These are phyloP conservation scores for Hydropsyche betteni DNA, from an alignment of 2,888 invertebrate genomes.

Conservation along the genomic window DNA sequence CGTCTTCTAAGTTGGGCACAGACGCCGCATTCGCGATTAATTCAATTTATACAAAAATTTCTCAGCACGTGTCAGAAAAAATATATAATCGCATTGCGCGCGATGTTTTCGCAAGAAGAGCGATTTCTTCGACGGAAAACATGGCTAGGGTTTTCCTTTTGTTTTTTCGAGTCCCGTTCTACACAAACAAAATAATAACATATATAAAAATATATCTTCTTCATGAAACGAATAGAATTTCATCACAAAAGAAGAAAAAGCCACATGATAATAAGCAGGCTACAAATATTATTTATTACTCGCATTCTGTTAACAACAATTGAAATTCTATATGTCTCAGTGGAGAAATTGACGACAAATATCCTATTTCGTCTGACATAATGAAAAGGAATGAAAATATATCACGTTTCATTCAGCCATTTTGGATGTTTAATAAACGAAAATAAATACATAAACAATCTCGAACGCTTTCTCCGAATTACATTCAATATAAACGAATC, in stretches of 20 bases:
- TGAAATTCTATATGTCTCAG: constrained; percentile 16
- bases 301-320: constrained; percentile 8
- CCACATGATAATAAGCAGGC: not conserved
- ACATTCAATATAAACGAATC: no score
- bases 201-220: not conserved
- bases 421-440: no score
- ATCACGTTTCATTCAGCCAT: not conserved
- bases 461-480: no score
- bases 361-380: not conserved
- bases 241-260: constrained; percentile 1
- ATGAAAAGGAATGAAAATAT: not conserved
- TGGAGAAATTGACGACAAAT: not conserved
- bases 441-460: no score
- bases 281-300: not conserved
- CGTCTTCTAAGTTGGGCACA: no score
- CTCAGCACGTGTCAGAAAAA: no score
- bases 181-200: not conserved
- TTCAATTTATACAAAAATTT: no score
- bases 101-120: no score
- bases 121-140: not conserved
- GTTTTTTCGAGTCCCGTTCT: no score
- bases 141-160: no score
- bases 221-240: constrained; percentile 6
- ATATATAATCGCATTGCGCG: no score
- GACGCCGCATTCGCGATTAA: no score